Base-by-base conservation (phyloP, 2,113 vertebrate species). In the Eleginops maclovinus region DNA sequence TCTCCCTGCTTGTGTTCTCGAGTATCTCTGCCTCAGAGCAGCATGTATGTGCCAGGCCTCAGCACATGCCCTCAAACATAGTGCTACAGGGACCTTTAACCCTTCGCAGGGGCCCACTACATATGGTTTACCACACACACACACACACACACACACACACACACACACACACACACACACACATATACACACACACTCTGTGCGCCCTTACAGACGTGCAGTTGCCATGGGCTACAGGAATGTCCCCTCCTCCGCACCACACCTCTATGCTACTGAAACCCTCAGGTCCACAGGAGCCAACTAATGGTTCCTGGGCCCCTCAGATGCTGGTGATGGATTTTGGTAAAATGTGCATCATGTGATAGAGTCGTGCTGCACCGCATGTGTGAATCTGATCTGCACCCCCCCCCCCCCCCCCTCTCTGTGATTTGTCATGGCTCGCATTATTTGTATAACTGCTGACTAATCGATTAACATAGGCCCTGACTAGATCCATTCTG, bases 391-490 rank as follows among this genome's bases (percentile, higher is more conserved):
- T 77, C 60, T 84, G 58, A 67, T 44, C 47, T 79, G 74, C 31
- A 31, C 31, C 31, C 31, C 31, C 31, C 31, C 31, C n/a, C n/a
- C n/a, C n/a, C n/a, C 66, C 60, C 66, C 77, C 79, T 61, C 41
- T 64, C 62, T 72, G 49, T 83, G 82, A 68, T 70, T 65, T 75
- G 44, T 69, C 72, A 56, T 31, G 67, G 40, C 83, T 90, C 50
- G 17, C 60, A 36, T 84, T 49, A 77, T 31, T 55, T 76, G 24
- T 65, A 24, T 89, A 92, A 87, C 88, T 59, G 65, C 85, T 84
- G 64, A 93, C 91, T 93, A 93, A 93, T 91, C 82, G 71, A 90
- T 88, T 91, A 87, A 93, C 86, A 53, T 65, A 84, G 77, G 64
- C 64, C 61, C 83, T 82, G 77, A 86, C 83, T 74, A 74, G 56